Evolutionary conservation across 2,113 vertebrate species (phyloP), one percentile per base, ranked within the genome.

Genomic region (Thunnus thynnus): DNA sequence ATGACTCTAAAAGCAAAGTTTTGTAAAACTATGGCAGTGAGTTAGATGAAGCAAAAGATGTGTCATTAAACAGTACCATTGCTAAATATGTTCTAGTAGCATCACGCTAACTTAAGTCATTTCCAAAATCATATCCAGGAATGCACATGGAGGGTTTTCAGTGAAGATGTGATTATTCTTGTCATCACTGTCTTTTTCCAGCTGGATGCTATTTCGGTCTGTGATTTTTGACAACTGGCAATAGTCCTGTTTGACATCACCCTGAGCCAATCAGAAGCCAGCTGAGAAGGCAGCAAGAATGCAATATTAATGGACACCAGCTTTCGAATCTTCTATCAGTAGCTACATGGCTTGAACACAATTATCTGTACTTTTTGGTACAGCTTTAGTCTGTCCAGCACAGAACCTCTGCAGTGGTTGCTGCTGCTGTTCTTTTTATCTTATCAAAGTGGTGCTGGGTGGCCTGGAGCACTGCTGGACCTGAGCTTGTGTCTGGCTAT

Each of bases 91-190:
- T 47, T 67, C 66, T 47, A 80, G 80, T 64, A 77, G 51, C 73
- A 86, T 91, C 92, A 94, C 82, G 83, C 84, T 80, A 91, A 85
- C 87, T 92, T 84, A 93, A 84, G 88, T 94, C 83, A 94, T 94
- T 88, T 80, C 51, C 48, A 74, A 89, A 89, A 85, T 73, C 65
- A 79, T 69, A 87, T 90, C 90, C 90, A 92, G 80, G 67, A 85
- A 82, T 82, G 79, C 83, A 89, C 75, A 91, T 90, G 88, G 11
- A 48, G 46, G 22, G n/a, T 83, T 86, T 90, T 88, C 58, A 60
- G 58, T 85, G 70, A 77, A 86, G 71, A 89, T 83, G 74, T 90
- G 85, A 93, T 91, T 91, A 86, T 75, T 91, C 81, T 74, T 92
- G 89, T 93, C 85, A 88, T 92, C 80, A 32, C 57, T 55, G 71